phyloP scores from a whole-genome alignment of 2,113 vertebrate species.

The Halcyon senegalensis region DNA sequence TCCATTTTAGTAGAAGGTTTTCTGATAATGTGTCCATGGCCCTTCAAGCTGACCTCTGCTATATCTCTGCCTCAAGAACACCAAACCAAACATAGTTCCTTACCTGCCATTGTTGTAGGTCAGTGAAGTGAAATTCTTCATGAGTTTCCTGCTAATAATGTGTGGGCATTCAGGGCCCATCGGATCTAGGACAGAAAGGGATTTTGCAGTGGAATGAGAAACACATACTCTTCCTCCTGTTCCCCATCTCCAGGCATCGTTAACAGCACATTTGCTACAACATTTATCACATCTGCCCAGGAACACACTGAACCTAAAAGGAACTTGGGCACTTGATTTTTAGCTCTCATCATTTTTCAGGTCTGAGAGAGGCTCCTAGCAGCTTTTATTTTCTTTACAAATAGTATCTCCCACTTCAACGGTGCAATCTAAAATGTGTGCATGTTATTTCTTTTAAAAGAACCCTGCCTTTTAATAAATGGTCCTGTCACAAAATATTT shows the following conservation, averaged over 20 bases:
- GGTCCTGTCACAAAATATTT: not conserved
- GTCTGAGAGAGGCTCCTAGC: not conserved
- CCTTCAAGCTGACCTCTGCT: not conserved
- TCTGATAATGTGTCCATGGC: not conserved
- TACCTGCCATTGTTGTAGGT: slow-evolving; percentile 80
- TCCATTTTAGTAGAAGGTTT: not conserved
- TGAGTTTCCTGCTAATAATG: slow-evolving; percentile 74
- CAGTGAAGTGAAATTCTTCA: slow-evolving; percentile 78
- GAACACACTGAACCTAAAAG: not conserved
- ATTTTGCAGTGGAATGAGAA: not conserved
- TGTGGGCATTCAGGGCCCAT: slow-evolving; percentile 74
- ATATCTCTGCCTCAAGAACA: fast-evolving
- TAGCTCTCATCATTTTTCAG: not conserved
- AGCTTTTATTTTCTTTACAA: not conserved
- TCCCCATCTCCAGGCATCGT: not conserved
- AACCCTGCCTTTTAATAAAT: not conserved
- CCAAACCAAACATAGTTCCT: not conserved
- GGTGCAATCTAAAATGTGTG: not conserved
- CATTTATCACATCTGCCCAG: not conserved
- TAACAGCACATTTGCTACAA: not conserved
- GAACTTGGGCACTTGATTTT: not conserved
- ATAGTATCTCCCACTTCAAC: not conserved
- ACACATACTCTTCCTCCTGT: too few species aligned
- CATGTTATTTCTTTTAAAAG: not conserved
- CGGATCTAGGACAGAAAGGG: slow-evolving; percentile 65